phyloP scores from a whole-genome alignment of 2,797 vertebrate species.

The Lagorchestes hirsutus region DNA sequence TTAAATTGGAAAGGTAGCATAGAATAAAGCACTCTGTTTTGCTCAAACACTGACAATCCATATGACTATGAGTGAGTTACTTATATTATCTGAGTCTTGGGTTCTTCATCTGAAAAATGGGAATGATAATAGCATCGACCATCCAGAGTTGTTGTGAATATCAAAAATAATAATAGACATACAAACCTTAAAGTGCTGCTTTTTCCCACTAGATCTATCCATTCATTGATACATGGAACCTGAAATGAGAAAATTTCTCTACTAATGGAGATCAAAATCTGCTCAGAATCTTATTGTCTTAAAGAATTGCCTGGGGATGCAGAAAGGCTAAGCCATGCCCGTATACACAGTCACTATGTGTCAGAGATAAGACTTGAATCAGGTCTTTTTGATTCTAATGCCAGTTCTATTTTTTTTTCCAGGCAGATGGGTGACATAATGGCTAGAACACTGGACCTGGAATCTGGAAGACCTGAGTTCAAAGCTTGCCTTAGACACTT shows the following conservation, averaged over 20 bases:
- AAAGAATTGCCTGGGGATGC: not conserved
- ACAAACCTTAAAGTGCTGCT: not conserved
- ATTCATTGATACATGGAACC: not conserved
- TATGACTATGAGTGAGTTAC: not conserved
- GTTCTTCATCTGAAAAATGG: not conserved
- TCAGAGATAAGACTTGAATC: not conserved
- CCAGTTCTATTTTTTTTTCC: not conserved
- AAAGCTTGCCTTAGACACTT: not conserved
- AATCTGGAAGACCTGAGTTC: not conserved
- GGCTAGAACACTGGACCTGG: not conserved
- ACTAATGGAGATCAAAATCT: not conserved
- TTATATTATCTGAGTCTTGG: not conserved
- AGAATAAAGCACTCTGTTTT: not conserved
- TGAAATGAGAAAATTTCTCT: not conserved
- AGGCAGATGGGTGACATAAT: not conserved
- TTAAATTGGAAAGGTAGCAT: not conserved
- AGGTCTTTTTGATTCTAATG: not conserved
- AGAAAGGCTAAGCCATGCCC: not conserved
- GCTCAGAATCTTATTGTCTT: not conserved
- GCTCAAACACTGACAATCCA: not conserved
- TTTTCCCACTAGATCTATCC: not conserved
- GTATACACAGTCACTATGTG: not conserved
- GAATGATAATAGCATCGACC: not conserved
- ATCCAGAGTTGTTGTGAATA: not conserved
- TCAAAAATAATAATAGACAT: not conserved